These are phyloP conservation scores for Pangasius larnaudii DNA, from an alignment of 2,797 vertebrate genomes.

Conservation along the genomic window DNA sequence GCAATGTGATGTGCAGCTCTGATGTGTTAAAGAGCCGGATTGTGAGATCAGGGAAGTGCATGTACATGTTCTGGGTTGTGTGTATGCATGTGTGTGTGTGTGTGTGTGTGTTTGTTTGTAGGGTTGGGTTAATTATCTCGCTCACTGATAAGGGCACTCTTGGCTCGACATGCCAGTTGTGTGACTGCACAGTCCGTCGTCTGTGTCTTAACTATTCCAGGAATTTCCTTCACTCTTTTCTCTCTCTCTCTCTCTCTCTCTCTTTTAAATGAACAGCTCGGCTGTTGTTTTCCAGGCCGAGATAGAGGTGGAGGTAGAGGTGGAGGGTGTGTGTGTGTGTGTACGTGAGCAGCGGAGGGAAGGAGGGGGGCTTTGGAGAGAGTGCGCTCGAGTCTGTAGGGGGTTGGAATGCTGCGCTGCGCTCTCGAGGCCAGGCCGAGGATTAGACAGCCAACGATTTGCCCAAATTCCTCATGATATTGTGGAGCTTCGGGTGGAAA, in stretches of 20 bases:
- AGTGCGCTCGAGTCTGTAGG: constrained; percentile 42
- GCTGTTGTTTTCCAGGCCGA: constrained; percentile 49
- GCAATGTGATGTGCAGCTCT: constrained; percentile 29
- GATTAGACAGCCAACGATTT: constrained; percentile 41
- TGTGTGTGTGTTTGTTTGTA: constrained; percentile 25
- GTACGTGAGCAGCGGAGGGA: constrained; percentile 19
- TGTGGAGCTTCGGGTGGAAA: constrained; percentile 42
- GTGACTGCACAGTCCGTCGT: constrained; percentile 49
- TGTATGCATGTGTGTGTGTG: constrained; percentile 19
- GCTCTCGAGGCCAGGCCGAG: constrained; percentile 47
- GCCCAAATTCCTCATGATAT: constrained; percentile 57
- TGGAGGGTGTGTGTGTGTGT: constrained; percentile 24
- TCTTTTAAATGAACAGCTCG: constrained; percentile 21
- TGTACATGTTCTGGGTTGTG: constrained; percentile 10
- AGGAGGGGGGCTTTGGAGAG: constrained; percentile 27
- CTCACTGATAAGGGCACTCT: constrained; percentile 56
- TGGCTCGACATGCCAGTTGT: constrained; percentile 48
- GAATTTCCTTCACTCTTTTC: constrained; percentile 57
- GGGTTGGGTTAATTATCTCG: constrained; percentile 55
- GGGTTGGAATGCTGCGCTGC: constrained; percentile 52
- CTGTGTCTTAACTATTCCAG: constrained; percentile 57
- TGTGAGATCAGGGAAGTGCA: constrained; percentile 25
- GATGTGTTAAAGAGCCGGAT: constrained; percentile 21
- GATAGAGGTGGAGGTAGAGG: constrained; percentile 36
- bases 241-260: constrained; percentile 14